Evolutionary conservation across 2,888 invertebrate genomes (phyloP).

Genomic region (Aspidiotus rigidus): DNA sequence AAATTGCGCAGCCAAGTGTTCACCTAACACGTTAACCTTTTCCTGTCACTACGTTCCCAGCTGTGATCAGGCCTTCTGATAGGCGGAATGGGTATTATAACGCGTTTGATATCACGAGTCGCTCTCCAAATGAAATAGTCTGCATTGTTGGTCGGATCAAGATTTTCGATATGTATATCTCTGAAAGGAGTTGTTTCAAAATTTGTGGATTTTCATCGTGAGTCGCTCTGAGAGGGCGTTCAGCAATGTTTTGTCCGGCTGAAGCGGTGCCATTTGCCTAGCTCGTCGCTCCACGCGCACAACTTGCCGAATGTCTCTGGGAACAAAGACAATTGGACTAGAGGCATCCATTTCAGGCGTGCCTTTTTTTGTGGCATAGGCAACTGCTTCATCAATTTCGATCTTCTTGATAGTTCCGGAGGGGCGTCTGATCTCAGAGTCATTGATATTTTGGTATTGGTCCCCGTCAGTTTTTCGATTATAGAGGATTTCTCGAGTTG

Average conservation of each 20-base stretch:
- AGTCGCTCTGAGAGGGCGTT: neutral
- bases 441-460: neutral
- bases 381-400: neutral
- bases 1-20: neutral
- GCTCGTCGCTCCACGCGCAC: neutral
- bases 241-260: neutral
- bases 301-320: neutral
- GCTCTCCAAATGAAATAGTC: neutral
- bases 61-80: neutral
- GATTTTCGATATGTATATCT: neutral
- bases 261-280: neutral
- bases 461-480: neutral
- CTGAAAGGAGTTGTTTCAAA: neutral
- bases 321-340: neutral
- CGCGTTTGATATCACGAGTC: neutral
- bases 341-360: neutral
- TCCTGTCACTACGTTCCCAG: neutral
- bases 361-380: neutral
- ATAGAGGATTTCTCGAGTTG: neutral
- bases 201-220: neutral
- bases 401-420: neutral
- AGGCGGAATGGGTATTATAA: neutral
- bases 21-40: neutral
- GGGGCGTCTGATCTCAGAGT: neutral
- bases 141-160: neutral